Evolutionary conservation across 2,113 vertebrate species (phyloP), one percentile per base, ranked within the genome.

Genomic region (Nyctereutes procyonoides): DNA sequence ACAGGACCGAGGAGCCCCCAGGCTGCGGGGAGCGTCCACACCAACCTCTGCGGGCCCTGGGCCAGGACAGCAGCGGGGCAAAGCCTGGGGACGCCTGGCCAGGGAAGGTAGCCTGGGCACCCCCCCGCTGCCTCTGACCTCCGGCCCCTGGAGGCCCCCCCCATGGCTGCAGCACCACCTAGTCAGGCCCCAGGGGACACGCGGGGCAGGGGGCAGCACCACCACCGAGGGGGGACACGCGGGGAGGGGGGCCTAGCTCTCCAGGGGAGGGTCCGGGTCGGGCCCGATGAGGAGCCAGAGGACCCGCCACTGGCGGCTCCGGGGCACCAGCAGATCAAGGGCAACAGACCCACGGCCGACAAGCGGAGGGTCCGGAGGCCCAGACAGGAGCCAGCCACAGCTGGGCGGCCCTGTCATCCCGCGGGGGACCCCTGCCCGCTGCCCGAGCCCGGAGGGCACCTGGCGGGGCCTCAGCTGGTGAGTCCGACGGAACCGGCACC

Each of bases 1-100:
- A 51, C 51, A 17, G 19, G 15, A 5, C 1, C 8, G 22, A 8
- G 8, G 22, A 8, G 35, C 3, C 2, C 3, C 0, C 1, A 11
- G 74, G 19, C 2, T 12, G 32, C 38, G 0, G 1, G 2, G 13
- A 35, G 30, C 51, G 24, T 1, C 56, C 1, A 2, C 7, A 20
- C 51, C 5, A 1, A 8, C 13, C 3, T 58, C 9, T 3, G 38
- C 20, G 4, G 71, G 32, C 43, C 28, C 16, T 22, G 53, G 17
- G 16, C 10, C 3, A 19, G 35, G 63, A 7, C 22, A 13, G 62
- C 48, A 22, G 19, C 20, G 2, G 58, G 58, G 20, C 8, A 8
- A 20, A 92, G 82, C 67, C 13, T 69, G 10, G 8, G 69, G 30
- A 56, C 48, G 7, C 28, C 79, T 5, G 51, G 32, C 8, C 11